phyloP scores from a whole-genome alignment of 2,797 vertebrate genomes.

The Sorex maritimensis region DNA sequence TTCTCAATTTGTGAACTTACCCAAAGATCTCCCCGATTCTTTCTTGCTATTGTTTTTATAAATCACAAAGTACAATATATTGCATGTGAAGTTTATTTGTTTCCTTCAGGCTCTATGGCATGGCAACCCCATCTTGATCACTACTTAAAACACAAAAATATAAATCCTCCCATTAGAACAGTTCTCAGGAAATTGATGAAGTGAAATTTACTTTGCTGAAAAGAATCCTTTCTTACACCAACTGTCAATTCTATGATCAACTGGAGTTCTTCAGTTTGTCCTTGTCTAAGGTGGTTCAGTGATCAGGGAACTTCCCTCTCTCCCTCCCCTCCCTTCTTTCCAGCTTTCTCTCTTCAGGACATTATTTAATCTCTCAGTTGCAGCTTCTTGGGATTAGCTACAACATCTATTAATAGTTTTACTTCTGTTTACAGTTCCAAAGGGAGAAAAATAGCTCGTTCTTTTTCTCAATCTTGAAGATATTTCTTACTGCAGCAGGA shows the following conservation, averaged over 20 bases:
- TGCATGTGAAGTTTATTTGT: not conserved
- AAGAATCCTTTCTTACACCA: slow-evolving; percentile 18
- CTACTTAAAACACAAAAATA: slow-evolving; percentile 64
- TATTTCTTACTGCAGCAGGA: slow-evolving; percentile 79
- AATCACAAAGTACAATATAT: slow-evolving; percentile 51
- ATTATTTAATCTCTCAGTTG: slow-evolving; percentile 80
- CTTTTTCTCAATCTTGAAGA: slow-evolving; percentile 75
- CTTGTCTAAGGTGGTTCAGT: slow-evolving; percentile 74
- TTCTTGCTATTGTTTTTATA: not conserved
- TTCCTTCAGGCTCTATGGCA: slow-evolving; percentile 10
- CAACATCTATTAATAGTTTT: slow-evolving; percentile 83
- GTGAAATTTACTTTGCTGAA: slow-evolving; percentile 62
- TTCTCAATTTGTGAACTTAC: slow-evolving; percentile 35
- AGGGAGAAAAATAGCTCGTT: slow-evolving; percentile 77
- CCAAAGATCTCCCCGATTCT: not conserved
- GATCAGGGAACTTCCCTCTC: not conserved
- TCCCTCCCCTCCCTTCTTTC: slow-evolving; percentile 1
- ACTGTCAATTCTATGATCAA: slow-evolving; percentile 58
- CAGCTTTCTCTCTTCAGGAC: slow-evolving; percentile 40
- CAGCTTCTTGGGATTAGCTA: slow-evolving; percentile 80
- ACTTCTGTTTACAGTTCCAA: slow-evolving; percentile 82
- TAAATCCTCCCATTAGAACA: slow-evolving; percentile 65
- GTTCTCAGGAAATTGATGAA: slow-evolving; percentile 58
- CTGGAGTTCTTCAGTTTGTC: slow-evolving; percentile 77
- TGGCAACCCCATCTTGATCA: slow-evolving; percentile 33